Evolutionary conservation across 2,113 vertebrate genomes (phyloP), one percentile per base, ranked within the genome.

Genomic region (Synchiropus splendidus): DNA sequence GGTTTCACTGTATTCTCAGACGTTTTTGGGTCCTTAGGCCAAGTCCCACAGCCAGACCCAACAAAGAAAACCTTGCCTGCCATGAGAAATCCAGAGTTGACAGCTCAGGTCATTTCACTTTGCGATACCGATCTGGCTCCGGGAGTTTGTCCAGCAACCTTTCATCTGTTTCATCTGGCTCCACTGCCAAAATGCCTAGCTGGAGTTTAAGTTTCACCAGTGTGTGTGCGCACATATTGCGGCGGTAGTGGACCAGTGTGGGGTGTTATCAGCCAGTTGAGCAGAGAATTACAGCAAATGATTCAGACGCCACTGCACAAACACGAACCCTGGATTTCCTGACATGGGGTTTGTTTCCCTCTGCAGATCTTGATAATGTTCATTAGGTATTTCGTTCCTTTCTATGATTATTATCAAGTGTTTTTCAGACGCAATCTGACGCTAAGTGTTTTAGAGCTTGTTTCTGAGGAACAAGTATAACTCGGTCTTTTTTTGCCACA

Each of bases 131-230:
- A 74, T 77, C 69, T 72, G 43, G 21, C 51, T 39, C 42, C 21
- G 35, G 55, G 36, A 55, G 45, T 64, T 36, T 42, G 32, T 69
- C 63, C 52, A 62, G 44, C 42, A 55, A 58, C 45, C 55, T 36
- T 42, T 37, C 39, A 16, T 67, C 38, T 58, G 53, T 44, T 64
- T 50, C 64, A 65, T 75, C 75, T 82, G 77, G 55, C 53, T 65
- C 39, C 41, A 58, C 36, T 53, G 48, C 32, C 30, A 61, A 39
- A 53, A 58, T 44, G 36, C 32, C 52, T 13, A 14, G 53, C 45
- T 48, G 49, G 12, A 70, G 55, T 67, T 42, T 42, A 55, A 45
- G 59, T 54, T 66, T 68, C 49, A 53, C 51, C 56, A 70, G 61
- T 59, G 38, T n/a, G 2, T 34, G 51, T 39, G 31, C 17, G 11